phyloP scores from a whole-genome alignment of 2,888 invertebrate genomes.

The Liodrosophila aerea region DNA sequence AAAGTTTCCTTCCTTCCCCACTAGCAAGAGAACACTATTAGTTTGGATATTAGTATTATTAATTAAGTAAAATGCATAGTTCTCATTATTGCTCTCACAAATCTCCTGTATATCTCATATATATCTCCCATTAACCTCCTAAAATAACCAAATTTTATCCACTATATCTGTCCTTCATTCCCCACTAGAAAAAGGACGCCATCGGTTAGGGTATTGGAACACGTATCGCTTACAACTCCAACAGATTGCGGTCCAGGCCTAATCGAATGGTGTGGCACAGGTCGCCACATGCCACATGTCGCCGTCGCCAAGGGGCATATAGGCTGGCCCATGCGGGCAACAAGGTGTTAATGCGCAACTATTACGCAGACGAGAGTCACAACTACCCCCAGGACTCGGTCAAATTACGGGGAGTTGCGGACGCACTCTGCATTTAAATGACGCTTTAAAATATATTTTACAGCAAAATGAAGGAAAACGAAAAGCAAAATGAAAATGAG shows the following conservation, averaged over 20 bases:
- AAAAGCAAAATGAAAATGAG: conserved; percentile 51
- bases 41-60: no score
- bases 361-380: conserved; percentile 16
- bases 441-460: conserved; percentile 51
- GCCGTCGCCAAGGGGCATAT: conserved; percentile 21
- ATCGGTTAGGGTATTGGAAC: conserved; percentile 19
- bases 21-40: no score
- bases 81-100: no score
- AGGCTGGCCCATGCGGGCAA: conserved; percentile 48
- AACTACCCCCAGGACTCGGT: background rate
- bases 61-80: no score
- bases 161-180: no score
- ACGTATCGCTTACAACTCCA: conserved; percentile 17
- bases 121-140: no score
- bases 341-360: conserved; percentile 64
- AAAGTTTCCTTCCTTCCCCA: no score
- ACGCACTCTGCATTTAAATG: conserved; percentile 74
- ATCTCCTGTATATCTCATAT: no score
- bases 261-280: conserved; percentile 40
- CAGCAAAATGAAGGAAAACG: conserved; percentile 5
- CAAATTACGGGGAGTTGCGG: background rate
- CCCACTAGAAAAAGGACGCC: conserved; percentile 1
- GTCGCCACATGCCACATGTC: conserved; percentile 50
- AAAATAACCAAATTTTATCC: no score
- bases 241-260: conserved; percentile 22